Evolutionary conservation across 2,888 invertebrate species (phyloP).

Genomic region (Drosophila robusta): DNA sequence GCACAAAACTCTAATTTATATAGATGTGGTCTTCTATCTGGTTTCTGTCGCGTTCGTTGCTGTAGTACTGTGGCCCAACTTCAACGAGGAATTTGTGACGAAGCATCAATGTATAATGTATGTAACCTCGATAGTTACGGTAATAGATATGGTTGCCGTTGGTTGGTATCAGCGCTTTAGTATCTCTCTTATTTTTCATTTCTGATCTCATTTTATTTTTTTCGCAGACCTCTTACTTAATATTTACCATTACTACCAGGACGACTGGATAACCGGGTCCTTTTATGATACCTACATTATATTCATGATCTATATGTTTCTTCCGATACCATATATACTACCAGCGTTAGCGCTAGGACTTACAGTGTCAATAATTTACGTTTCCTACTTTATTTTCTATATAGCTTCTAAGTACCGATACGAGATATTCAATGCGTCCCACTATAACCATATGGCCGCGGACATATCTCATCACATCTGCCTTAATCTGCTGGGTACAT

Average conservation of each 20-base stretch:
- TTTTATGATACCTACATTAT: slow-evolving; percentile 53
- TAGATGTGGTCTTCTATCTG: slow-evolving; percentile 29
- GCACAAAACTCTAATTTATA: background rate
- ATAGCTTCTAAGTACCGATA: background rate
- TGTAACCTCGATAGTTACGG: slow-evolving; percentile 40
- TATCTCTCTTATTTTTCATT: background rate
- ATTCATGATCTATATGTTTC: slow-evolving; percentile 54
- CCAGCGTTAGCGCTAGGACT: slow-evolving; percentile 34
- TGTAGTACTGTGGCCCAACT: slow-evolving; percentile 33
- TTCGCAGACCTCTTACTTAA: slow-evolving; percentile 9
- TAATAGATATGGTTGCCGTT: slow-evolving; percentile 15
- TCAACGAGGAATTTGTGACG: slow-evolving; percentile 7
- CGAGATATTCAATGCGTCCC: background rate
- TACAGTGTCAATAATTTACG: slow-evolving; percentile 16
- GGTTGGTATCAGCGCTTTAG: slow-evolving; percentile 30
- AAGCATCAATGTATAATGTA: slow-evolving; percentile 29
- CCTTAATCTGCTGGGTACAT: slow-evolving; percentile 52
- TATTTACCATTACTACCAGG: slow-evolving; percentile 23
- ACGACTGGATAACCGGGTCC: slow-evolving; percentile 29
- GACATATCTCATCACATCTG: slow-evolving; percentile 40
- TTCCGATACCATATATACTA: slow-evolving; percentile 45
- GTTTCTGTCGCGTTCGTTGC: background rate
- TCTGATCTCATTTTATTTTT: background rate
- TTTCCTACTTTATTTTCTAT: slow-evolving; percentile 3
- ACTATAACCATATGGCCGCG: slow-evolving; percentile 11